Base-by-base conservation (phyloP, 2,113 vertebrate genomes). In the Perca fluviatilis region DNA sequence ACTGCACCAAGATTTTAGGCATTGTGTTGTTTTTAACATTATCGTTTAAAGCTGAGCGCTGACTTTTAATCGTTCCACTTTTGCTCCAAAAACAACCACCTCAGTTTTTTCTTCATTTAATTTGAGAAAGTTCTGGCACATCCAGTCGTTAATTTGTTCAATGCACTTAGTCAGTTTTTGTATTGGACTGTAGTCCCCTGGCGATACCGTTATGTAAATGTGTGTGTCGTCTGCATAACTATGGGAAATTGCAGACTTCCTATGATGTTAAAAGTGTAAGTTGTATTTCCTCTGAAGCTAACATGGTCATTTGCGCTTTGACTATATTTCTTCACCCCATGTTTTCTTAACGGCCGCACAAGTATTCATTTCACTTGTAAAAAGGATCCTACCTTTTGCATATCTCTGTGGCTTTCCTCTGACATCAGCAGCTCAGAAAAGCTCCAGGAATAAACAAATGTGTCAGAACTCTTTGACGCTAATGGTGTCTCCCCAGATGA, bases 401-500 rank as follows among this genome's bases (percentile, higher is more conserved):
- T 14, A 54, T 75, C 64, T 65, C 49, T 5, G 62, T 12, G 65
- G 64, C 36, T 63, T 50, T 60, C 33, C 15, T 83, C 21, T 21
- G 71, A 68, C 71, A 10, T 43, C 40, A 10, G 75, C 11, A 40
- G 30, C 72, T 62, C 57, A 27, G 65, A 74, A 43, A 43, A 88
- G 27, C 69, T 75, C 79, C 67, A 64, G 68, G 74, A 88, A 79
- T 73, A 85, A 79, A 90, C 82, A 78, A 85, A 89, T 62, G 67
- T 58, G 74, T 78, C 62, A 6, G 30, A 68, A 49, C 46, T 50
- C 76, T 91, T 89, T 84, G 87, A 82, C 12, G 77, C 81, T 92
- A 90, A 92, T 92, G 90, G 87, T 36, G 84, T 80, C 84, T 88
- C 88, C 85, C 87, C 71, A 71, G 90, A 91, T 82, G 86, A 84